These are phyloP conservation scores for Anguilla megastoma DNA, from an alignment of 2,797 vertebrate genomes.

Conservation along the genomic window DNA sequence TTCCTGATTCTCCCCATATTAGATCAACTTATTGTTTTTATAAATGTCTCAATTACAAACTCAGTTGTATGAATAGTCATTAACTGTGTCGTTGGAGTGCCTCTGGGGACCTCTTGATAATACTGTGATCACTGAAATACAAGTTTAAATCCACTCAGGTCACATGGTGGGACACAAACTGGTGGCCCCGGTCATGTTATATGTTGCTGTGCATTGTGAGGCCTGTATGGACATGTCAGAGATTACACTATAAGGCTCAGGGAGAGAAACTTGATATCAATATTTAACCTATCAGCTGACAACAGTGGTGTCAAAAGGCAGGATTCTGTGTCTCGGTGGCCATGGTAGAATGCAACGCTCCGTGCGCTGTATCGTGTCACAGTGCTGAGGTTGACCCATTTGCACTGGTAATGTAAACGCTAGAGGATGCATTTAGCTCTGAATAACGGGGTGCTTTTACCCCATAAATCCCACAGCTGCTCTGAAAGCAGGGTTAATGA, in stretches of 20 bases:
- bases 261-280: background rate
- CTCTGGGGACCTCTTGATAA: too few relatives aligned
- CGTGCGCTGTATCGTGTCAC: background rate
- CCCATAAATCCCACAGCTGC: background rate
- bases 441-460: constrained; percentile 17
- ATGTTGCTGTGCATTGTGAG: background rate
- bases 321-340: background rate
- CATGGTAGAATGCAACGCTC: background rate
- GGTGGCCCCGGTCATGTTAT: background rate
- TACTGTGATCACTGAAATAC: too few relatives aligned
- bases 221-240: constrained; percentile 12
- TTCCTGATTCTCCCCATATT: too few relatives aligned
- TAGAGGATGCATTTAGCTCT: background rate
- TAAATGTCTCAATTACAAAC: too few relatives aligned
- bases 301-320: background rate
- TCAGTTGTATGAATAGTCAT: too few relatives aligned
- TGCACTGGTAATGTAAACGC: background rate
- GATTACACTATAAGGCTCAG: background rate
- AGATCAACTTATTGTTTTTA: too few relatives aligned
- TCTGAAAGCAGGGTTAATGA: constrained; percentile 17
- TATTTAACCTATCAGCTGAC: background rate
- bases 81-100: too few relatives aligned
- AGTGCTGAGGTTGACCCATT: background rate
- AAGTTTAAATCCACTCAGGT: too few relatives aligned
- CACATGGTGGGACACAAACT: too few relatives aligned